phyloP scores from a whole-genome alignment of 2,888 invertebrate genomes.

The Geophilus truncorum region DNA sequence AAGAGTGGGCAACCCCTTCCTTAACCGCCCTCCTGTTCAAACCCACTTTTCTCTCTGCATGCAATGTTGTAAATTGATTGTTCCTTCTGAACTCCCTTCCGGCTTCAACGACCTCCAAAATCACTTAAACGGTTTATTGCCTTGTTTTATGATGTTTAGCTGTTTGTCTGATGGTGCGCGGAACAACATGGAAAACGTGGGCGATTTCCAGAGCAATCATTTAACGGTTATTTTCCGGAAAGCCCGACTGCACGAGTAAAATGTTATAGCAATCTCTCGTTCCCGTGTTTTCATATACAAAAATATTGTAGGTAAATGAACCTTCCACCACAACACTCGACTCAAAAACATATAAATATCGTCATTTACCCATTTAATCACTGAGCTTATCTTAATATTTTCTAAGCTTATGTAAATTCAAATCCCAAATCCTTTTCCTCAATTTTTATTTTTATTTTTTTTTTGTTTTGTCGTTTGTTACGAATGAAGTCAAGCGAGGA shows the following conservation, averaged over 20 bases:
- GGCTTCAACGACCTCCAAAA: slow-evolving; percentile 31
- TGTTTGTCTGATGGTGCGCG: slow-evolving; percentile 28
- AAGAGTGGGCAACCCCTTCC: slow-evolving; percentile 29
- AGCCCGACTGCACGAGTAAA: neutral
- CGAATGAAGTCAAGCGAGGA: neutral
- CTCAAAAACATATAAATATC: neutral
- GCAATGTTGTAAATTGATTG: slow-evolving; percentile 33
- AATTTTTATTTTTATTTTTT: neutral
- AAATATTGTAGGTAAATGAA: neutral
- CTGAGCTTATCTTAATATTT: too few relatives aligned
- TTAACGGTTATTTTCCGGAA: slow-evolving; percentile 6
- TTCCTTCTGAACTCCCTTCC: slow-evolving; percentile 31
- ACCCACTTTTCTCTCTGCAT: slow-evolving; percentile 28
- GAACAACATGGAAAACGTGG: slow-evolving; percentile 28
- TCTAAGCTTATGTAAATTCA: too few relatives aligned
- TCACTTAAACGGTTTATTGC: slow-evolving; percentile 35
- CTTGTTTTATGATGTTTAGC: slow-evolving; percentile 35
- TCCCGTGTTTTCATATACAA: neutral
- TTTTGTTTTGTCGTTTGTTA: slow-evolving; percentile 5
- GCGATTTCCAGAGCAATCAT: slow-evolving; percentile 23
- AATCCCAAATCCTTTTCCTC: neutral
- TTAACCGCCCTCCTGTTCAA: slow-evolving; percentile 25
- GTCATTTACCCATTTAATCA: neutral
- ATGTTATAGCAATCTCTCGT: neutral
- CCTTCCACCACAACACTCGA: neutral